Base-by-base conservation (phyloP, 2,113 vertebrate species). In the Jacana jacana region DNA sequence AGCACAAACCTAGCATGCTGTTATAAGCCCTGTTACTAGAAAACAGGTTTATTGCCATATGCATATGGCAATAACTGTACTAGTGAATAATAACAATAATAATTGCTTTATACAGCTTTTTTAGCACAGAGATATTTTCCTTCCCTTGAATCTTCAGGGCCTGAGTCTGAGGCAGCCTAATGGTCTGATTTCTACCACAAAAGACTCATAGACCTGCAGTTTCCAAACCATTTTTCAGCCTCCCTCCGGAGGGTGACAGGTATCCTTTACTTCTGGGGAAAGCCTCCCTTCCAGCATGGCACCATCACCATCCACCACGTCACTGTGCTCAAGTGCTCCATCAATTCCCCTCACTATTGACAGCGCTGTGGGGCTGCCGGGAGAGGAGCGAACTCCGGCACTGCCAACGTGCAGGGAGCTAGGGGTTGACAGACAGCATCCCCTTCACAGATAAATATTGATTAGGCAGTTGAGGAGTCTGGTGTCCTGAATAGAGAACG, bases 171-270 rank as follows among this genome's bases (percentile, higher is more conserved):
- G 93, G 68, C 75, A 44, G 71, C 72, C 37, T 51, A 37, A 81
- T 70, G 49, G 42, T 52, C 76, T 24, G 30, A 30, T 37, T 93
- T 61, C 77, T 72, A 9, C 42, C 77, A n/a, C 54, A 33, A 35
- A 60, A 91, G 54, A 54, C 68, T 48, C 15, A 63, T 23, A 40
- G 70, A 75, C 40, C 7, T 66, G 54, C 76, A 82, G 46, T 58
- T 90, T 60, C 86, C 80, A 60, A 75, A 33, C 71, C 72, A 91
- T 96, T 97, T 96, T 88, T 97, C 96, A 96, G 15, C 10, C 30
- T 91, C 73, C 25, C 80, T 86, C 61, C 0, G 0, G 66, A 92
- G 79, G 72, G 64, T 92, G 89, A 69, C 49, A 63, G 66, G 60
- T 72, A 95, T 82, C 94, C 70, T 86, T 80, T 90, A 66, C 33